These are phyloP conservation scores for Brachyhypopomus occidentalis DNA, from an alignment of 2,113 vertebrate species.

Conservation along the genomic window DNA sequence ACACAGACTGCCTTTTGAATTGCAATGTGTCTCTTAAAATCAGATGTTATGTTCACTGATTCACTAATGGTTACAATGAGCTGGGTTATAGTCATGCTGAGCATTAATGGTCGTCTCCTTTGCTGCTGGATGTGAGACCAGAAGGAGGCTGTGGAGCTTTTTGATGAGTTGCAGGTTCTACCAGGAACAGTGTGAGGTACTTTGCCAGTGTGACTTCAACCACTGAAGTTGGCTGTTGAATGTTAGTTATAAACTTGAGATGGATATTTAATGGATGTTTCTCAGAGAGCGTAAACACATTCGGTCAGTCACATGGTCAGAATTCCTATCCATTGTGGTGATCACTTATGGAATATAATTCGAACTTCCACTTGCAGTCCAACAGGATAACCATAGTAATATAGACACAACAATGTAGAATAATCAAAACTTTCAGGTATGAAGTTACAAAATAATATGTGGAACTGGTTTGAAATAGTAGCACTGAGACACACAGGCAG, in stretches of 20 bases:
- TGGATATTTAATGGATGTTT: background rate
- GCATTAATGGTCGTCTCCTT: background rate
- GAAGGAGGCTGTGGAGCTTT: background rate
- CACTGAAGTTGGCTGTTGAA: background rate
- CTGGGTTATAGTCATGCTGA: background rate
- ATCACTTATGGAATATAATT: no score
- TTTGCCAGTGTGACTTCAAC: background rate
- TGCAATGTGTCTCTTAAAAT: background rate
- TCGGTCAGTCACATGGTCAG: no score
- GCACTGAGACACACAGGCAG: background rate
- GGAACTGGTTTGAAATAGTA: background rate
- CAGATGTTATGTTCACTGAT: background rate
- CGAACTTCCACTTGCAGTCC: background rate
- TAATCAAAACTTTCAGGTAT: background rate
- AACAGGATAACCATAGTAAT: background rate
- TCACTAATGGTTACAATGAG: background rate
- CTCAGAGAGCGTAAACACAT: no score
- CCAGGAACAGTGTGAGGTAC: background rate
- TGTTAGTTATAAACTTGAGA: background rate
- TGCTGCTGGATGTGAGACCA: background rate
- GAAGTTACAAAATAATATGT: background rate
- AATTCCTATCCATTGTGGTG: no score
- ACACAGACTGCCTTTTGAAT: background rate
- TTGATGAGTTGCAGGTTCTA: background rate
- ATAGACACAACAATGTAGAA: background rate